These are phyloP conservation scores for Podarcis muralis DNA, from an alignment of 2,113 vertebrate species.

Conservation along the genomic window DNA sequence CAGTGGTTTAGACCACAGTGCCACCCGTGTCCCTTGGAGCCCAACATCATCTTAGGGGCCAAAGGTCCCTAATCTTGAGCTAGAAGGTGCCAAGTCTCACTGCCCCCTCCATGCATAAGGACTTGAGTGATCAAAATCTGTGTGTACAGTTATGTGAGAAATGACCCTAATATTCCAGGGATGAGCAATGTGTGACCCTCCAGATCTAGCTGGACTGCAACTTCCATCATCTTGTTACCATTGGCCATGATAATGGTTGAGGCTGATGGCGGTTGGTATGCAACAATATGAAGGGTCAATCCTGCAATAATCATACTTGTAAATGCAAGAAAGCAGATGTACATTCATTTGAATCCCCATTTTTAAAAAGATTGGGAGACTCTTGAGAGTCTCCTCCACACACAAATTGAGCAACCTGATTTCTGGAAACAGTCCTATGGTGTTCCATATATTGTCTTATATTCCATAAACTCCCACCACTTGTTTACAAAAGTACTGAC, in stretches of 20 bases:
- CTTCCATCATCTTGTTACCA: no score
- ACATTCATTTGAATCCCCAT: not conserved
- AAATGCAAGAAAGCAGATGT: not conserved
- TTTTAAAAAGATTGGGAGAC: not conserved
- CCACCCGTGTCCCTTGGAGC: no score
- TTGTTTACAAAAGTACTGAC: not conserved
- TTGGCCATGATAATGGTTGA: no score
- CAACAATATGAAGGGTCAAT: no score
- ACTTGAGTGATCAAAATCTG: not conserved
- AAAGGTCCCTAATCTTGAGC: no score
- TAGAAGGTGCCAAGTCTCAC: not conserved
- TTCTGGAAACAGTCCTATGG: not conserved
- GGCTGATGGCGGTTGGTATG: no score
- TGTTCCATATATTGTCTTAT: not conserved
- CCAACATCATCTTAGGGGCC: no score
- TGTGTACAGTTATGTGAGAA: not conserved
- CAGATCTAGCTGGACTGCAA: no score
- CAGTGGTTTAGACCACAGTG: no score
- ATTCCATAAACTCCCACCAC: not conserved
- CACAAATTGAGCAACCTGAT: not conserved
- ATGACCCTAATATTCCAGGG: not conserved
- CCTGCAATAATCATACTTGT: not conserved
- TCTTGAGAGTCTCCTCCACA: no score
- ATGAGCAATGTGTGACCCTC: no score
- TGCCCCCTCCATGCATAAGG: not conserved